Evolutionary conservation across 2,113 vertebrate genomes (phyloP), one percentile per base, ranked within the genome.

Genomic region (Brachyistius frenatus): DNA sequence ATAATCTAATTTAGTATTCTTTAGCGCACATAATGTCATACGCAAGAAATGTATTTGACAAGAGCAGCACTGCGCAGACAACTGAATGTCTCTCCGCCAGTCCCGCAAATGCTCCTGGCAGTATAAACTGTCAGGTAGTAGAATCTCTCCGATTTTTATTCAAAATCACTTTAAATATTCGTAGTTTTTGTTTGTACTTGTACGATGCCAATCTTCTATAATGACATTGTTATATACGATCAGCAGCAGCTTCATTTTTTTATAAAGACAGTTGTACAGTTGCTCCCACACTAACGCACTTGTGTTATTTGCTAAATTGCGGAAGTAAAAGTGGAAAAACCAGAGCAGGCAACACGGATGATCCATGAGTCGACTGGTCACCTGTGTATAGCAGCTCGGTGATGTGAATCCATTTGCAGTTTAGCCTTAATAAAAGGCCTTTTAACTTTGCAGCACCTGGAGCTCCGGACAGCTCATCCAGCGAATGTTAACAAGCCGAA

Each of bases 1-100:
- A 46, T 69, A 73, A 85, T 85, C 83, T 64, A 76, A 88, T 88
- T 86, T 66, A 55, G 33, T 66, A 60, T 72, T 85, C 36, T 82
- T 86, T 63, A 14, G 33, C 70, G 74, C 50, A 62, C 56, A 13
- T 30, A 68, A 47, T 55, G 16, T 49, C 23, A 23, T 23, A 70
- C 66, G 23, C 61, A 77, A 63, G n/a, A 31, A 83, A 30, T 83
- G 64, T 52, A 62, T 47, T 74, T 7, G 5, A 72, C 31, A 76
- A 65, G 56, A 75, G 36, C 30, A n/a, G 41, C 41, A 39, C 13
- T 6, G 31, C 46, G 46, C 57, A 77, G 3, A 63, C 53, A 44
- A 67, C 31, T 44, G 3, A 67, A 66, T 55, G 41, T 5, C 8
- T 32, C 39, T 69, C 31, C 54, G 63, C 37, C 37, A 15, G 44